Evolutionary conservation across 2,113 vertebrate species (phyloP).

Genomic region (Eubucco bourcierii): DNA sequence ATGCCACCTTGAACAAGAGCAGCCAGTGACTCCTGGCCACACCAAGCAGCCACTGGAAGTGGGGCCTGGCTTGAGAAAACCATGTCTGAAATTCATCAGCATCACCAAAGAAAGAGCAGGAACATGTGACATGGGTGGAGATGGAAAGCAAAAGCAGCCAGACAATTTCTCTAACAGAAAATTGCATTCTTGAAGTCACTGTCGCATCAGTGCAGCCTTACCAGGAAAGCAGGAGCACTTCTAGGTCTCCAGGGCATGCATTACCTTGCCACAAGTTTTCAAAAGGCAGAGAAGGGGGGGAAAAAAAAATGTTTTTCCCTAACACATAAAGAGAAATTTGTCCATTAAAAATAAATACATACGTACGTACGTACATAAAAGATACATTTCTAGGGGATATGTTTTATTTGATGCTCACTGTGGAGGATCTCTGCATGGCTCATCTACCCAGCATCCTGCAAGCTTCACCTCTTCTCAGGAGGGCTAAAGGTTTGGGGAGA

Average conservation of each 20-base stretch:
- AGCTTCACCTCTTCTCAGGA: not conserved
- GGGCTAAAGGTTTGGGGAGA: not conserved
- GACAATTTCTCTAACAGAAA: not conserved
- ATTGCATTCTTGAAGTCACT: not conserved
- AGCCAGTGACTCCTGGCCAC: not conserved
- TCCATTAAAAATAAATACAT: not conserved
- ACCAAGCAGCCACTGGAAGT: not conserved
- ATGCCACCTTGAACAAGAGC: not conserved
- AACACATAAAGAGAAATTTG: not conserved
- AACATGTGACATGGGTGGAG: accelerated
- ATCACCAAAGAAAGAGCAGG: not conserved
- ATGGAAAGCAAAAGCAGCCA: not conserved
- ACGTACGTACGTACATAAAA: too few relatives aligned
- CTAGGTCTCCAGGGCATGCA: not conserved
- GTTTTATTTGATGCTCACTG: not conserved
- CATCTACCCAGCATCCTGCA: not conserved
- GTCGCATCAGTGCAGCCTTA: not conserved
- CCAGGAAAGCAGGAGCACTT: not conserved
- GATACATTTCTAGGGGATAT: not conserved
- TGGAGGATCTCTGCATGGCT: not conserved
- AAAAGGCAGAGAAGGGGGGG: not conserved
- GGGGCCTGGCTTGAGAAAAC: not conserved
- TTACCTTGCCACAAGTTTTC: not conserved
- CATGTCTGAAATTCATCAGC: not conserved
- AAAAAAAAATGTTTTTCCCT: not conserved